Base-by-base conservation (phyloP, 2,113 vertebrate species). In the Cettia cetti region DNA sequence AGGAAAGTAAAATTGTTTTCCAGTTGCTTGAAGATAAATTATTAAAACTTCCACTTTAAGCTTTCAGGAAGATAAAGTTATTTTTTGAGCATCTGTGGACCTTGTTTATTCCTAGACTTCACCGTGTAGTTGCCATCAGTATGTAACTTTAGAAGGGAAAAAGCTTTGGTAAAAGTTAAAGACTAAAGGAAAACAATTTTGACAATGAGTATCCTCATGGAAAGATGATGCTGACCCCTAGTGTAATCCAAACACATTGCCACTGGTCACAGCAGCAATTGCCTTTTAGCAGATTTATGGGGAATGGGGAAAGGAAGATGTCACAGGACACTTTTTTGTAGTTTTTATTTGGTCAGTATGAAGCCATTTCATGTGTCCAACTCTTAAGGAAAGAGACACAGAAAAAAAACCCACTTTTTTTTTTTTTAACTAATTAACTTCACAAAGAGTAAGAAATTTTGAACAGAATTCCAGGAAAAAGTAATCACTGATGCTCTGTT, bases 211-310 rank as follows among this genome's bases (percentile, higher is more conserved):
- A 86, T 26, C 16, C 27, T 61, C 31, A 59, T 13, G 17, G 12
- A 39, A 61, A 60, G 90, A 27, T 26, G 15, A 47, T 95, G 21
- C 79, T 94, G 97, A 96, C 94, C 93, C 63, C 97, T 96, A 92
- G 96, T 27, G 96, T 84, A 42, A 78, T 1, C 6, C 15, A 8
- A 24, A 28, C 5, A 65, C 47, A 94, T 24, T 64, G 79, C 83
- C 65, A 30, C 79, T 39, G 7, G 9, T 19, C 65, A 72, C 5
- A 66, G 53, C 15, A 86, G 30, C 31, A 44, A 20, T 0, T 30
- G 14, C 44, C 69, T 10, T 31, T 11, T 11, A 18, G 31, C 11
- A 60, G 40, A 66, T 79, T 53, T 71, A 4, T 13, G 28, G 53
- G 42, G 18, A 53, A 35, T 3, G 19, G 21, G 47, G 54, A 37